These are phyloP conservation scores for Xestobium rufovillosum DNA, from an alignment of 2,888 invertebrate genomes.

Conservation along the genomic window DNA sequence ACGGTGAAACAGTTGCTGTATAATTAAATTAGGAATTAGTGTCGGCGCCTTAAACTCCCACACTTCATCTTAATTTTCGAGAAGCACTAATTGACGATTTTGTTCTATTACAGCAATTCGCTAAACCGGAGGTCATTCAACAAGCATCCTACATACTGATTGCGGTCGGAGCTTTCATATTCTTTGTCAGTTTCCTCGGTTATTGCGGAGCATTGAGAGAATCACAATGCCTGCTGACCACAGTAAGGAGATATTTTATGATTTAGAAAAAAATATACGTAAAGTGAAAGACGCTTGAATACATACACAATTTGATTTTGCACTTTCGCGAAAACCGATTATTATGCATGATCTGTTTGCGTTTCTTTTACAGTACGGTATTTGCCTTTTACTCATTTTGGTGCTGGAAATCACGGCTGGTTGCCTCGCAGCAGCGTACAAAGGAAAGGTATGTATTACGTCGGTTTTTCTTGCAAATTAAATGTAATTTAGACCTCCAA, in stretches of 20 bases:
- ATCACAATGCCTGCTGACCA: constrained; percentile 59
- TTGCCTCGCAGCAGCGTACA: constrained; percentile 58
- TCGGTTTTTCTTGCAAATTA: too few species aligned
- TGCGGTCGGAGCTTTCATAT: constrained; percentile 60
- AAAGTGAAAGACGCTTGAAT: not conserved
- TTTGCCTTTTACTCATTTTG: constrained; percentile 56
- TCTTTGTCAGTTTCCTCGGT: constrained; percentile 64
- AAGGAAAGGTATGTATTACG: constrained; percentile 50
- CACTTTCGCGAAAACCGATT: too few species aligned
- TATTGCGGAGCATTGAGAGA: constrained; percentile 76
- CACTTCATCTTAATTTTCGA: too few species aligned
- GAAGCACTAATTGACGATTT: too few species aligned
- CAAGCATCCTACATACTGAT: constrained; percentile 63
- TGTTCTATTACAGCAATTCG: constrained; percentile 47
- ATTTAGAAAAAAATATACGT: not conserved
- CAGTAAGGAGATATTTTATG: constrained; percentile 48
- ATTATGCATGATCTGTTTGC: too few species aligned
- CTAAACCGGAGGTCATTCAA: constrained; percentile 56
- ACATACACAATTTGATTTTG: too few species aligned
- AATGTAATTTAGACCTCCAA: too few species aligned
- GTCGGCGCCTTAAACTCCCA: too few species aligned
- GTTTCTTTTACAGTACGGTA: constrained; percentile 62
- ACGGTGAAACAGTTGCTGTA: too few species aligned
- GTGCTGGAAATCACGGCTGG: constrained; percentile 58
- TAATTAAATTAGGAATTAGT: too few species aligned